Conservation (phyloP, 2,113 vertebrate genomes). For the Aythya baeri region DNA sequence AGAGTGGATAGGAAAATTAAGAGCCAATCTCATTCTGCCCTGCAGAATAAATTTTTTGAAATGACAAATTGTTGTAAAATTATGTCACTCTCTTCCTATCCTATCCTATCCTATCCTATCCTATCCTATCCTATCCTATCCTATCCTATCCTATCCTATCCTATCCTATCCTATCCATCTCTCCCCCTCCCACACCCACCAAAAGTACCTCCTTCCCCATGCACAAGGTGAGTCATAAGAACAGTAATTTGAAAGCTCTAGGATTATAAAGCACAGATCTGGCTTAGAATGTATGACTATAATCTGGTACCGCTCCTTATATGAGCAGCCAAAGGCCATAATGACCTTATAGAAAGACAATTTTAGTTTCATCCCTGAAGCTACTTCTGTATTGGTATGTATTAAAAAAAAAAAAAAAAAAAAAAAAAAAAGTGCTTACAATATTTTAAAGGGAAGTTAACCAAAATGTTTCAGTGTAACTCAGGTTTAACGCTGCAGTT, state of each 20-base stretch:
- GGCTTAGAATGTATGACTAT: neutral
- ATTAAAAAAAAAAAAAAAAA: neutral
- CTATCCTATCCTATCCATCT: too few species aligned
- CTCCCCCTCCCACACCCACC: too few species aligned
- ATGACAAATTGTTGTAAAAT: neutral
- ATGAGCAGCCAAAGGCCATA: neutral
- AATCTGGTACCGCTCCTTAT: neutral
- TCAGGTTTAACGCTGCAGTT: neutral
- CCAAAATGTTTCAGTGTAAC: neutral
- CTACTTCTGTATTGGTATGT: neutral
- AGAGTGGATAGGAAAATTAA: neutral
- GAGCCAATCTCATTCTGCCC: neutral
- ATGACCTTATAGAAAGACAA: neutral
- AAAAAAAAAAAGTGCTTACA: neutral
- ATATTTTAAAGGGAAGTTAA: neutral
- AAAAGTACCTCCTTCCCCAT: neutral
- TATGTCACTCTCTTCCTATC: neutral
- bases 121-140: too few species aligned
- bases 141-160: too few species aligned
- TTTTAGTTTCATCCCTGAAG: constrained; percentile 1
- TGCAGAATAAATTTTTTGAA: neutral
- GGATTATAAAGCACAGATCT: neutral
- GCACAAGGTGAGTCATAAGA: neutral
- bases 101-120: too few species aligned
- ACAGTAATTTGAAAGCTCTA: neutral